Base-by-base conservation (phyloP, 2,888 invertebrate genomes). In the Tachina grossa region DNA sequence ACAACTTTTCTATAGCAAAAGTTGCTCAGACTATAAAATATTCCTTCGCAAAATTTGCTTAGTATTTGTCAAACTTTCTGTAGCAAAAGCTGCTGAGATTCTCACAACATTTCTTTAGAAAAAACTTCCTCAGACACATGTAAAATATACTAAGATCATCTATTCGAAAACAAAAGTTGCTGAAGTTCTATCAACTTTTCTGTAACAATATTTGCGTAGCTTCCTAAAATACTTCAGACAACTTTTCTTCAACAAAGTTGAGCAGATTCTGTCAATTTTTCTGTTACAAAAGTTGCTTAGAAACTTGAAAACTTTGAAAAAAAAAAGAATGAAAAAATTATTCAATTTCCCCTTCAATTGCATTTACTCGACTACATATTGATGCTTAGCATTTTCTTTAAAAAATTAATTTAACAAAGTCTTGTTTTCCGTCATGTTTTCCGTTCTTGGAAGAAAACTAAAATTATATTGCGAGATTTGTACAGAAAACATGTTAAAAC, bases 401-500 rank as follows among this genome's bases (percentile, higher is more conserved):
- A 6, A 31, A 31, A 31, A 11, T 5, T n/a, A 43, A 11, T 43
- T 22, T 11, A 51, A 41, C 41, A 51, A 41, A 13, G 19, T 49
- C 19, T 51, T 22, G 51, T 14, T 43, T 6, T 5, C 31, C 31
- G 31, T 6, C 31, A 31, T 31, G 31, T 31, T 31, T 31, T 31
- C 6, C 6, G 31, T 31, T 31, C 31, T 31, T 63, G 22, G 13
- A 57, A 31, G 55, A 13, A 55, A 22, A 55, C 10, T 19, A 22
- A 13, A 31, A 57, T 16, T 22, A 55, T 55, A 22, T 19, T 55
- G 51, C 19, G 9, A 9, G 19, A 53, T 53, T 31, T 53, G 16
- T 16, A 53, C 2, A 45, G 39, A 66, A 66, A 77, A 77, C 57
- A 39, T 66, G 39, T 57, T 47, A n/a, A 45, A 63, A 53, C 31